Evolutionary conservation across 1,140 invertebrate species (phyloP), one percentile per base, ranked within the genome.

Genomic region (Chrysoperla carnea): DNA sequence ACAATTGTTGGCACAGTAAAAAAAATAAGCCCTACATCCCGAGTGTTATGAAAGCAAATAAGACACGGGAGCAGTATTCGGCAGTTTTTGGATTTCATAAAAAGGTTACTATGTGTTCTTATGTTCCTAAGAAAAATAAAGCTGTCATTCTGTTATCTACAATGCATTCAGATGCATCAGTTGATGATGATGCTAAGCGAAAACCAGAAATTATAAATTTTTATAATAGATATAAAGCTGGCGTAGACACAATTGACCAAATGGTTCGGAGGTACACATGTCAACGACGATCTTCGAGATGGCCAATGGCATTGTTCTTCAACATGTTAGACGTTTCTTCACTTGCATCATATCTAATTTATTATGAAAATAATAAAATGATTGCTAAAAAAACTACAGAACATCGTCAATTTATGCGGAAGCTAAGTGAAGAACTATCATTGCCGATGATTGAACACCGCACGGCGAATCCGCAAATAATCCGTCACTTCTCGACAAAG

Each of bases 111-210:
- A 40, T 57, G 12, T 41, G 51, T 36, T 49, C 46, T 6, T 55
- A 52, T 41, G 52, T 57, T n/a, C 49, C 50, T n/a, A 23, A 23
- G n/a, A 56, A 51, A 47, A 44, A 48, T 37, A 58, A 52, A 46
- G 38, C 49, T 29, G 48, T 56, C 9, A 43, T 52, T 43, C 13
- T 57, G 29, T 6, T 50, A 14, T 56, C 52, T 13, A 45, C 42
- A 1, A 53, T 55, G 51, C 55, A 57, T 41, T 43, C 39, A 39
- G 43, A 52, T 39, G 33, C 17, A 37, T 29, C 13, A 29, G 29
- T 47, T 14, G 40, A 13, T 38, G 43, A 53, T 37, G 38, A 47
- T 28, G 36, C 17, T 23, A 23, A 23, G 5, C 17, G 5, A 23
- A 23, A 23, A 23, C 17, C 17, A 40, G 39, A 13, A 15, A 8